Percentiles rank a stretch among this genome's conserved stretches.
Conservation (phyloP, 2,888 invertebrate genomes). For the Eupithecia abbreviata region DNA sequence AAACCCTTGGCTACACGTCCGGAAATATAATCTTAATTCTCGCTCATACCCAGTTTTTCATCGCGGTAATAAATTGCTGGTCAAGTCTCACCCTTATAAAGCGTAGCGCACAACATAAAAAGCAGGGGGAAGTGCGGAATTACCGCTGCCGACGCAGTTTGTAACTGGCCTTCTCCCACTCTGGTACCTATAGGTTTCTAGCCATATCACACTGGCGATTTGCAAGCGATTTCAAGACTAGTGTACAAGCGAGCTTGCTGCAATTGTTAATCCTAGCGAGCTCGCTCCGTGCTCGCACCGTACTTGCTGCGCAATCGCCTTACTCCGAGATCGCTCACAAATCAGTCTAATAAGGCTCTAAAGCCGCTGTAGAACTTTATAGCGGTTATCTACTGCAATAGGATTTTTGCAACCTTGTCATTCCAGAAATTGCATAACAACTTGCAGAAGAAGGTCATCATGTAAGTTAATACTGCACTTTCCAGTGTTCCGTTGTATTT, state of each 20-base stretch:
- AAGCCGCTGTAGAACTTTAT: background rate
- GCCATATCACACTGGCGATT: no score
- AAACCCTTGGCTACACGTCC: conserved; percentile 3
- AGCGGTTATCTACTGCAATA: no score
- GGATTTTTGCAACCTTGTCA: background rate
- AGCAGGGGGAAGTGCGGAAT: conserved; percentile 34
- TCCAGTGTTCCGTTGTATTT: no score
- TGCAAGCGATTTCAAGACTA: no score
- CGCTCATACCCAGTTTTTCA: conserved; percentile 36
- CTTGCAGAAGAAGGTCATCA: background rate
- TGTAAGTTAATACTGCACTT: background rate
- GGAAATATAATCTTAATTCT: conserved; percentile 24
- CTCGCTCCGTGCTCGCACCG: no score
- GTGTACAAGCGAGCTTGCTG: no score
- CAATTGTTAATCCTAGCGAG: no score
- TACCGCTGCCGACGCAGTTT: conserved; percentile 28
- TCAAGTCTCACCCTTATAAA: conserved; percentile 41
- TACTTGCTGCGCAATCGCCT: no score
- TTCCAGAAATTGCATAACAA: background rate
- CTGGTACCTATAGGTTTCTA: background rate
- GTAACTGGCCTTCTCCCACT: conserved; percentile 15
- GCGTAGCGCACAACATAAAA: conserved; percentile 44
- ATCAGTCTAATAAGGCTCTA: no score
- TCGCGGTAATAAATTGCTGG: conserved; percentile 38
- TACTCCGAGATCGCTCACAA: no score